Evolutionary conservation across 2,888 invertebrate genomes (phyloP).

Genomic region (Diabrotica balteata): DNA sequence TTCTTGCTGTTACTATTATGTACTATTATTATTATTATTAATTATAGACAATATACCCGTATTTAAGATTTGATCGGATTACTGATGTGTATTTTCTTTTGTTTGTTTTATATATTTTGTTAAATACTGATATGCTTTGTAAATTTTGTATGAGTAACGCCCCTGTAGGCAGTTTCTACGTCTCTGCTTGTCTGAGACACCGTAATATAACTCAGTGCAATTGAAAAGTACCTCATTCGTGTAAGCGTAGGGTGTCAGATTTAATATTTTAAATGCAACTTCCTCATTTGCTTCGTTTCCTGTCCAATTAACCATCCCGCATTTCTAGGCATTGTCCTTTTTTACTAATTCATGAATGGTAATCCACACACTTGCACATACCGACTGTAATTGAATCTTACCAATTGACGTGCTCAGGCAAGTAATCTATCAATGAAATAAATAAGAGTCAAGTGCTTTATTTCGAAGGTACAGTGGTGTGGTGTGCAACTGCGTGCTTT

Average conservation of each 20-base stretch:
- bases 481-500: slow-evolving; percentile 8
- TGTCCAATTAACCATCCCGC: slow-evolving; percentile 47
- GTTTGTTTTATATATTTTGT: no score
- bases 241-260: slow-evolving; percentile 42
- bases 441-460: slow-evolving; percentile 28
- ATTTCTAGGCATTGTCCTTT: slow-evolving; percentile 47
- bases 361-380: slow-evolving; percentile 31
- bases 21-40: no score
- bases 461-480: slow-evolving; percentile 18
- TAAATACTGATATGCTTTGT: no score
- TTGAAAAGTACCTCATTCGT: slow-evolving; percentile 12
- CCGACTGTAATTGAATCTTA: slow-evolving; percentile 46
- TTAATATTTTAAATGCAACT: slow-evolving; percentile 47
- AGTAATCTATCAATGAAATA: slow-evolving; percentile 27
- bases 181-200: slow-evolving; percentile 7
- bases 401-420: slow-evolving; percentile 40
- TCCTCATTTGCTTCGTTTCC: slow-evolving; percentile 52
- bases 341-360: slow-evolving; percentile 47
- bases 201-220: slow-evolving; percentile 10
- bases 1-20: no score
- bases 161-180: background rate
- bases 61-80: no score
- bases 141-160: no score
- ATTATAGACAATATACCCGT: no score
- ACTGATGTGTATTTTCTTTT: no score